Evolutionary conservation across 2,113 vertebrate genomes (phyloP), one percentile per base, ranked within the genome.

Genomic region (Spea multiplicata): DNA sequence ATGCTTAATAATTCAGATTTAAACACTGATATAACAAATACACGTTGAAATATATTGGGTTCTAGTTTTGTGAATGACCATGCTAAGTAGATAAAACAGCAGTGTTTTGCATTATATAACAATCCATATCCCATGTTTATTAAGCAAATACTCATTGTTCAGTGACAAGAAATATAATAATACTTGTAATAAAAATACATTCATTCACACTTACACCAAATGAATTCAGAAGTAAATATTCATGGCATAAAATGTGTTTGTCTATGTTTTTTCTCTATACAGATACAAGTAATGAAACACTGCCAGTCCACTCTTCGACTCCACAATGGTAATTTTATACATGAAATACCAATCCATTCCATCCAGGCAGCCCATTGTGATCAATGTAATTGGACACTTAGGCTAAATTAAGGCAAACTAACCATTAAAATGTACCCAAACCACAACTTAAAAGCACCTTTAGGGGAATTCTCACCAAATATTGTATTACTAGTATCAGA

Each of bases 151-250:
- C 59, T 49, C 73, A 75, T 65, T 75, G 17, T 66, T 66, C 49
- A 30, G 44, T 8, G 48, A 8, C 30, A 65, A 12, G 30, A 14
- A 46, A 59, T 73, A 67, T 59, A 73, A n/a, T n/a, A n/a, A 66
- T 53, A 8, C 10, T 3, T 59, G 45, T 73, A 50, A 66, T 48
- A 79, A 79, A 72, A 71, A 71, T 8, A 78, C 62, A 52, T 75
- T 67, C 16, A 67, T 75, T 55, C 44, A 55, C n/a, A 74, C 14
- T 74, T 74, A 67, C 50, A 14, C 48, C 30, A 66, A 75, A 75
- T 75, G 16, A 67, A 67, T 75, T 75, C 64, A 67, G 67, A 67
- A 10, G 48, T 48, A 44, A 66, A 59, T 55, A 55, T 75, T 53
- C 13, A 53, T 8, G 5, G 64, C 61, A 66, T 17, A 74, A 66